Conservation (phyloP, 37 sponge, comb jelly and placozoan species). For the Spongilla lacustris region DNA sequence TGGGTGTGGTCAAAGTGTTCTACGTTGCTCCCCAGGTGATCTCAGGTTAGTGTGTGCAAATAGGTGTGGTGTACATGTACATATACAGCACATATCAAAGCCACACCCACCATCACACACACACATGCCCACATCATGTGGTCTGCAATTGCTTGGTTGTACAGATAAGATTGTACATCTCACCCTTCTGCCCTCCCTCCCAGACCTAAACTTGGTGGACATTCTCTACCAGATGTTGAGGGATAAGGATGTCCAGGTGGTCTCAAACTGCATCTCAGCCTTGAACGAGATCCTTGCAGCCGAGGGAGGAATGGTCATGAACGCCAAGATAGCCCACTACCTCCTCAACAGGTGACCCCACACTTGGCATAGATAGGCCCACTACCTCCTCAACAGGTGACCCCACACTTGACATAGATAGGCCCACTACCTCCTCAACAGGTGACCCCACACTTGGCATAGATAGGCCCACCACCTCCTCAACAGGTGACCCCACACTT, state of each 20-base stretch:
- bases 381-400: slow-evolving; percentile 89
- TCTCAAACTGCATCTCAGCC: slow-evolving; percentile 81
- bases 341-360: slow-evolving; percentile 84
- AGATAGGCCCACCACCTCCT: slow-evolving; percentile 82
- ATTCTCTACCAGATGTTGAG: slow-evolving; percentile 85
- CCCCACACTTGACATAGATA: neutral
- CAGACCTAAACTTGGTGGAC: slow-evolving; percentile 83
- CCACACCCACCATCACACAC: no score
- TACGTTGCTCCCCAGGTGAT: slow-evolving; percentile 80
- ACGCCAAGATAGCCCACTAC: slow-evolving; percentile 85
- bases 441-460: slow-evolving; percentile 27
- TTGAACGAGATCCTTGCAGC: slow-evolving; percentile 91
- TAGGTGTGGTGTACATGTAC: neutral
- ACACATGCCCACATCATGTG: no score
- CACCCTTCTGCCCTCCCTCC: neutral
- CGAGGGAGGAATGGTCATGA: slow-evolving; percentile 93
- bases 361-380: slow-evolving; percentile 27
- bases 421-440: slow-evolving; percentile 90
- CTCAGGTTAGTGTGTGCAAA: slow-evolving; percentile 49
- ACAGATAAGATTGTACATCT: no score
- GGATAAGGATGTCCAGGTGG: slow-evolving; percentile 90
- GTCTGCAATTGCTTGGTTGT: no score
- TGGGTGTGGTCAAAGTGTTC: slow-evolving; percentile 91
- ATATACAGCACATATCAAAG: no score
- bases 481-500: slow-evolving; percentile 58